Evolutionary conservation across 2,797 vertebrate species (phyloP), one percentile per base, ranked within the genome.

Genomic region (Otus scops): DNA sequence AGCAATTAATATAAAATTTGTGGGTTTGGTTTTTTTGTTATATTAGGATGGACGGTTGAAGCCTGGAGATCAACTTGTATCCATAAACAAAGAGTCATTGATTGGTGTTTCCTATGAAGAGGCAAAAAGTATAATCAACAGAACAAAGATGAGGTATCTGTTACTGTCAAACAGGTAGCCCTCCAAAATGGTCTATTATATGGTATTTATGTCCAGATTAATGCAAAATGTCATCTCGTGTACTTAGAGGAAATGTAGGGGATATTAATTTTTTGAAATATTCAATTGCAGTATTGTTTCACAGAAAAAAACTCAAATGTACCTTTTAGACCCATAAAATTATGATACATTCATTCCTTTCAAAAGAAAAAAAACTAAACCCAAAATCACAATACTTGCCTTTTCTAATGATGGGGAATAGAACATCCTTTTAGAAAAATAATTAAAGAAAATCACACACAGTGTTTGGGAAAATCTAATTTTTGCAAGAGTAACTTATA

Each of bases 71-170:
- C 99, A 99, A 94, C 98, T 99, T 61, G 98, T 99, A 84, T 99
- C 99, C 82, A 97, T 99, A 94, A 99, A 99, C 97, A 99, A 99
- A 88, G 99, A 99, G 95, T 99, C 99, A 18, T 97, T 99, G 97
- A 98, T 99, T 67, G 99, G 99, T 21, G 98, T 99, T 76, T 99
- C 99, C 41, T 98, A 99, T 43, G 99, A 99, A 97, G 99, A 99
- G 96, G 99, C 99, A 43, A 98, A 98, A 97, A 98, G 97, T 95
- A 98, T 99, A 96, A 97, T 99, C 92, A 98, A 96, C 24, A 98
- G 98, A 93, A 98, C 98, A 93, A 99, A 98, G 50, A 97, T 98
- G 93, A 99, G 99, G 99, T 99, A 98, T 93, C 16, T 71, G 9
- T 82, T 64, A 10, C 50, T 68, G 32, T 36, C 21, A 36, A 79